Evolutionary conservation across 2,113 vertebrate genomes (phyloP).

Genomic region (Tragelaphus imberbis): DNA sequence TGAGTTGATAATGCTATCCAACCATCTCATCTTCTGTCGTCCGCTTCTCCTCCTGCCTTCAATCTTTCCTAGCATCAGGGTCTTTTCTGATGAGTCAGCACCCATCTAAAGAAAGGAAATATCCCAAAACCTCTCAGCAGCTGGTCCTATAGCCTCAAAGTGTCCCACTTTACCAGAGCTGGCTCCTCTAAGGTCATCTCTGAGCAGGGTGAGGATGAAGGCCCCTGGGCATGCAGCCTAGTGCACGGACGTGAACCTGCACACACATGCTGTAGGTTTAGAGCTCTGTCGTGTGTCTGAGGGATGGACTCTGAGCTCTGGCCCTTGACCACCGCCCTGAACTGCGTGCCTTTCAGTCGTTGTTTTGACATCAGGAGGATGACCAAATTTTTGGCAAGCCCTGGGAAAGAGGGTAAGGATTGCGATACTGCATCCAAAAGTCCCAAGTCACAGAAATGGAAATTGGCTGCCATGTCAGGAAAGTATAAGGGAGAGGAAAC

Average conservation of each 20-base stretch:
- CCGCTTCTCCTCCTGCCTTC: neutral
- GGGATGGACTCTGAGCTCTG: neutral
- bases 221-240: neutral
- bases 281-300: neutral
- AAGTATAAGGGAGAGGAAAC: constrained; percentile 55
- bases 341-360: neutral
- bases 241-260: neutral
- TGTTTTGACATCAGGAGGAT: constrained; percentile 27
- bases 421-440: neutral
- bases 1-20: neutral
- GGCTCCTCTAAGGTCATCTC: neutral
- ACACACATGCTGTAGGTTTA: neutral
- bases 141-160: neutral
- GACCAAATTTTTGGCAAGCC: neutral
- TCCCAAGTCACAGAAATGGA: constrained; percentile 34
- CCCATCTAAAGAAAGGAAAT: neutral
- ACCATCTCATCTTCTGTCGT: neutral
- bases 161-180: neutral
- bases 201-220: neutral
- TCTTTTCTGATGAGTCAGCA: neutral
- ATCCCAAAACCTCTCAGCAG: neutral
- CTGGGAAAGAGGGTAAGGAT: neutral
- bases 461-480: constrained; percentile 47
- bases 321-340: no score
- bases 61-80: neutral